Evolutionary conservation across 2,797 vertebrate genomes (phyloP), one percentile per base, ranked within the genome.

Genomic region (Graptemys geographica): DNA sequence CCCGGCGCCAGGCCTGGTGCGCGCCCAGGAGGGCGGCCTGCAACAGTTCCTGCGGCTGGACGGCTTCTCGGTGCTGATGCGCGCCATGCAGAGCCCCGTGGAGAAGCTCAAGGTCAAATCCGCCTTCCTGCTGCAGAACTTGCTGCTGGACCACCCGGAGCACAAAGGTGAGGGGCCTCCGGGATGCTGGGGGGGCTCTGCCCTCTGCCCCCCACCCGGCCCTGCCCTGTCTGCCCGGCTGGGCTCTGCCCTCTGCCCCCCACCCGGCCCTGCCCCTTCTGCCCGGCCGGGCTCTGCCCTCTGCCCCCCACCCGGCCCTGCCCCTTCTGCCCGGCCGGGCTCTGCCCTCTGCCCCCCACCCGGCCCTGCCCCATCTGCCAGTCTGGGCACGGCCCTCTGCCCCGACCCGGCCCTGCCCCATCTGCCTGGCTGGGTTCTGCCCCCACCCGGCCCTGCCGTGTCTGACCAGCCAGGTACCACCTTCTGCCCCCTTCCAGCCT

Each of bases 21-120:
- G 99, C 55, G 99, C 99, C 96, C 99, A 99, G 97, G 99, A 99
- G 81, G 98, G 96, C 0, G 99, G 99, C 15, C 97, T 99, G n/a
- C 93, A 96, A 92, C 98, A 98, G 41, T 99, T 99, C 96, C 96
- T 99, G 31, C 97, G 98, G 13, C 98, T 98, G 1, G 99, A 99
- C 2, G 99, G 99, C 21, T 99, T 99, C 97, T 99, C 99, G 0
- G 98, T 99, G 93, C 96, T 99, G 90, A 99, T 99, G 99, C 98
- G 99, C 76, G 98, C 99, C 85, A 99, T 99, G 99, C 99, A 99
- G 97, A 98, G 99, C 2, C 98, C 98, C 52, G 98, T 98, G 16
- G 98, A 99, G 97, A 99, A 99, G 92, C 98, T 99, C 89, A 98
- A 98, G 69, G 99, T 99, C 84, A 99, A 99, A 96, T 99, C 99